These are phyloP conservation scores for Diadromus collaris DNA, from an alignment of 2,888 invertebrate genomes.

Conservation along the genomic window DNA sequence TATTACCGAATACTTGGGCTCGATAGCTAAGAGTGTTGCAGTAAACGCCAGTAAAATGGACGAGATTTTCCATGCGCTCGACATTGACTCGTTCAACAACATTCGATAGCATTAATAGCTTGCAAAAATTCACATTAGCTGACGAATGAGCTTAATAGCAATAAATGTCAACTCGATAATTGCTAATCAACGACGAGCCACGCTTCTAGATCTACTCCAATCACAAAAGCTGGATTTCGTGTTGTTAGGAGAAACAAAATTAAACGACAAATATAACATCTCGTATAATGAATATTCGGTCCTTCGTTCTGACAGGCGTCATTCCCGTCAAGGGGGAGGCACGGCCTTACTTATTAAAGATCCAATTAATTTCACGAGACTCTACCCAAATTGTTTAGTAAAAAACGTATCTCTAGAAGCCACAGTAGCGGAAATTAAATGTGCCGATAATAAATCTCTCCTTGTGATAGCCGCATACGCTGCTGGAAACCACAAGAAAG, in stretches of 20 bases:
- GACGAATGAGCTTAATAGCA: constrained; percentile 1
- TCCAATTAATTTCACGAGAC: not conserved
- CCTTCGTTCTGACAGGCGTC: constrained; percentile 12
- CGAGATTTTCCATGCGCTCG: not conserved
- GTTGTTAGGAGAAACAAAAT: constrained; percentile 32
- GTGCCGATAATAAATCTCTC: constrained; percentile 6
- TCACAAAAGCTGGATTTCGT: constrained; percentile 21
- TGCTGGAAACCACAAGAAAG: constrained; percentile 24
- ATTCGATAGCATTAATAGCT: not conserved
- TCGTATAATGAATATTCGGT: not conserved
- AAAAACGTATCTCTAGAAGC: constrained; percentile 11
- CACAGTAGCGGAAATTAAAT: not conserved
- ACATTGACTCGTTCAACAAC: not conserved
- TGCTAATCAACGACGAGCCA: constrained; percentile 10
- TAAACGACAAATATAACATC: constrained; percentile 3
- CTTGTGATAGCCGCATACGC: constrained; percentile 36
- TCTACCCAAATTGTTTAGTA: not conserved
- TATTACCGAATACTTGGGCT: too few relatives aligned
- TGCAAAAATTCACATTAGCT: not conserved
- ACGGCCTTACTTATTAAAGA: constrained; percentile 27
- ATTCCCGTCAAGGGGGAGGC: constrained; percentile 23
- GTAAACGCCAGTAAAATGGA: not conserved
- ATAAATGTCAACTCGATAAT: constrained; percentile 38
- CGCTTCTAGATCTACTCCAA: not conserved
- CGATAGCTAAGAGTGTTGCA: not conserved